Percentiles rank a stretch among this genome's conserved stretches.
These are phyloP conservation scores for Alectoris magna DNA, from an alignment of 2,797 vertebrate genomes.

Conservation along the genomic window DNA sequence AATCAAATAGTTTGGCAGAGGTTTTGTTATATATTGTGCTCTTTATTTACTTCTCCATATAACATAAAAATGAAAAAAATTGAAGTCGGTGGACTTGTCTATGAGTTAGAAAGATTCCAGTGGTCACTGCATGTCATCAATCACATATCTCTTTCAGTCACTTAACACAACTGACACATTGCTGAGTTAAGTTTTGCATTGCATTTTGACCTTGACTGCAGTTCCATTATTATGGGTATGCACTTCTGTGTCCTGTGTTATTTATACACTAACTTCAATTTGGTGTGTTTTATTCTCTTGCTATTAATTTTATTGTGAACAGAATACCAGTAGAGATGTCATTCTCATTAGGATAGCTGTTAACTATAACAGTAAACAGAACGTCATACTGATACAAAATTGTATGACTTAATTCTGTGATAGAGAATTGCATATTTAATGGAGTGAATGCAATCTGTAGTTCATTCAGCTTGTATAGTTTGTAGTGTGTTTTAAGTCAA, in stretches of 20 bases:
- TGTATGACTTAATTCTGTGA: background rate
- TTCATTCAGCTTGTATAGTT: background rate
- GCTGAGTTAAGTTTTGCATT: background rate
- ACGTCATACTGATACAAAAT: background rate
- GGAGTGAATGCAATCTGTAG: background rate
- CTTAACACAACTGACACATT: background rate
- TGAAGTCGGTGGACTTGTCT: background rate
- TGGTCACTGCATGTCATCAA: background rate
- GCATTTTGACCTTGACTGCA: background rate
- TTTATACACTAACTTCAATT: background rate
- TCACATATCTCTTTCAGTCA: background rate
- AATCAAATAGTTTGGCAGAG: too few species aligned
- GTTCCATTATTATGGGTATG: background rate
- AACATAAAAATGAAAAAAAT: background rate
- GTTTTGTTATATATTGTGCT: too few species aligned
- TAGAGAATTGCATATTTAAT: background rate
- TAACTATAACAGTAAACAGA: background rate
- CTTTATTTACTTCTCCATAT: too few species aligned
- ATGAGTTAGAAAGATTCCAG: background rate
- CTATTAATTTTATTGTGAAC: conserved; percentile 11
- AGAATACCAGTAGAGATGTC: background rate
- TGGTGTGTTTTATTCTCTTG: background rate
- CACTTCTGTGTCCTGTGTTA: background rate
- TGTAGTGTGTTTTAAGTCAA: background rate
- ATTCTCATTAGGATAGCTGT: conserved; percentile 18